Percentiles rank a stretch among this genome's conserved stretches.
Evolutionary conservation across 2,797 vertebrate species (phyloP).

Genomic region (Rhinichthys osculus): DNA sequence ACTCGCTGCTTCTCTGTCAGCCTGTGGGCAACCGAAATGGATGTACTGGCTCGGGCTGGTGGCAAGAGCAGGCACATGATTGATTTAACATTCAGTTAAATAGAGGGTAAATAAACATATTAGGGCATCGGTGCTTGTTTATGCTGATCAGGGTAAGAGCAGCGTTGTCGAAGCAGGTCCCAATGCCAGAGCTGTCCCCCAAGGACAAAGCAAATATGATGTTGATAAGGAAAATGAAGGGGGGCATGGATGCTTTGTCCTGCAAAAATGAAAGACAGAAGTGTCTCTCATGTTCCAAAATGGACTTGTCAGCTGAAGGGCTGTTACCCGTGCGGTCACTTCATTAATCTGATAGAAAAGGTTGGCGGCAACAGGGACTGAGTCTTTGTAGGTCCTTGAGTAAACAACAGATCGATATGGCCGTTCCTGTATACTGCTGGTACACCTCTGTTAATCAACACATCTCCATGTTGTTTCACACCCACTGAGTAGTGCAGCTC

Average conservation of each 20-base stretch:
- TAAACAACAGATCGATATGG: conserved; percentile 53
- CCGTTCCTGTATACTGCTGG: conserved; percentile 19
- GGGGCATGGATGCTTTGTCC: conserved; percentile 57
- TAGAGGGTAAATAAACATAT: conserved; percentile 70
- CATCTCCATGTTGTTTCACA: conserved; percentile 22
- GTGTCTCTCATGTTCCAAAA: conserved; percentile 67
- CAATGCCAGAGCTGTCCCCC: conserved; percentile 53
- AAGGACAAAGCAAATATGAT: conserved; percentile 68
- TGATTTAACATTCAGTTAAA: conserved; percentile 67
- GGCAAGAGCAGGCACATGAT: conserved; percentile 66
- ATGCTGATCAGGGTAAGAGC: conserved; percentile 58
- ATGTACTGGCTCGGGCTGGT: conserved; percentile 54
- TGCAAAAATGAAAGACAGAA: conserved; percentile 66
- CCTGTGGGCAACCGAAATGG: conserved; percentile 50
- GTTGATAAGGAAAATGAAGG: conserved; percentile 52
- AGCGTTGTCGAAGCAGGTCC: conserved; percentile 54
- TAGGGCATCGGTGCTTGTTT: conserved; percentile 53
- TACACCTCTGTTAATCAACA: conserved; percentile 31
- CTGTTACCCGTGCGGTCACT: conserved; percentile 65
- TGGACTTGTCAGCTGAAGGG: conserved; percentile 69
- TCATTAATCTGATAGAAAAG: conserved; percentile 71
- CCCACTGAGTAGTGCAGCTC: neutral
- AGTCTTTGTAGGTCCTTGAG: conserved; percentile 62
- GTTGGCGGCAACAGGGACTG: conserved; percentile 59
- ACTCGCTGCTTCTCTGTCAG: conserved; percentile 49